Conservation (phyloP, 2,888 invertebrate species). For the Zaprionus obscuricornis region DNA sequence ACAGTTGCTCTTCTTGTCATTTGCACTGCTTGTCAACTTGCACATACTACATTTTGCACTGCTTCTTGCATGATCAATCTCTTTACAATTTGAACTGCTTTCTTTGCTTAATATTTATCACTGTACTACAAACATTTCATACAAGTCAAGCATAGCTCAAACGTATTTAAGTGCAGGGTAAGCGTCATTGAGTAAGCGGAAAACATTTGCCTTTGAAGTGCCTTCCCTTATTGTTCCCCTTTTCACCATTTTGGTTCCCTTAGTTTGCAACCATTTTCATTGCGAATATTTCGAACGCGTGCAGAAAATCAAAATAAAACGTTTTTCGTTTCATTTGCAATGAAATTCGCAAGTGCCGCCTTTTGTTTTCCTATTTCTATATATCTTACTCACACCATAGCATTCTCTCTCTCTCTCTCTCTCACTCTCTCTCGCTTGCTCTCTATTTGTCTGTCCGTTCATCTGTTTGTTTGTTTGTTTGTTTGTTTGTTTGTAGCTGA, state of each 20-base stretch:
- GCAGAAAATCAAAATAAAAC: slow-evolving; percentile 76
- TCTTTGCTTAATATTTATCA: too few relatives aligned
- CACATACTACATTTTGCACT: too few relatives aligned
- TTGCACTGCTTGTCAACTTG: too few relatives aligned
- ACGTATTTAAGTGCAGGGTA: not conserved
- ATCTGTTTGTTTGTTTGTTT: slow-evolving; percentile 18
- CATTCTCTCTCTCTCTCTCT: not conserved
- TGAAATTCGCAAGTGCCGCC: slow-evolving; percentile 71
- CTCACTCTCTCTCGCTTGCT: not conserved
- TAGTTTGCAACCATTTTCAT: not conserved
- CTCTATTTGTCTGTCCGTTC: too few relatives aligned
- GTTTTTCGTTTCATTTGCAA: slow-evolving; percentile 77
- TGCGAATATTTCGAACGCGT: slow-evolving; percentile 54
- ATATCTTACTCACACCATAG: not conserved
- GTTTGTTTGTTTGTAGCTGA: slow-evolving; percentile 26
- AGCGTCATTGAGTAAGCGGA: slow-evolving; percentile 24
- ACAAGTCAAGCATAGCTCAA: not conserved
- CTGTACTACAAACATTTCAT: too few relatives aligned
- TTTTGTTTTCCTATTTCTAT: slow-evolving; percentile 48
- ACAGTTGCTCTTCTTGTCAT: too few relatives aligned
- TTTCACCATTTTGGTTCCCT: not conserved
- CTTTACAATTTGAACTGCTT: too few relatives aligned
- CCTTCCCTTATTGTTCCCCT: slow-evolving; percentile 6
- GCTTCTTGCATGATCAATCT: too few relatives aligned
- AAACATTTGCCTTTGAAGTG: slow-evolving; percentile 65